Percentiles rank a stretch among this genome's conserved stretches.
These are phyloP conservation scores for Drosophila cracens DNA, from an alignment of 2,888 invertebrate species.

Conservation along the genomic window DNA sequence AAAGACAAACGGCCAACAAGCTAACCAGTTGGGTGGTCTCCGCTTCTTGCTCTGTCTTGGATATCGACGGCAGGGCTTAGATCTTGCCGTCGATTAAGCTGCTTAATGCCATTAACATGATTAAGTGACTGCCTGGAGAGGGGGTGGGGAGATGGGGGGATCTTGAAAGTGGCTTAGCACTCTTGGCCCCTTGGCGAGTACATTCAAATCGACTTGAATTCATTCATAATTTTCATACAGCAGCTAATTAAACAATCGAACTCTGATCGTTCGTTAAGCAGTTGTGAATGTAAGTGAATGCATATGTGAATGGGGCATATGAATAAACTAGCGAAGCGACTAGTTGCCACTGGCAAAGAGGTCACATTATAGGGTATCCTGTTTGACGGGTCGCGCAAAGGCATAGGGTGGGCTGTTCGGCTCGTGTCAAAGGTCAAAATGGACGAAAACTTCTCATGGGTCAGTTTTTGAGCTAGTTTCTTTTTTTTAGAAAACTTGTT, in stretches of 20 bases:
- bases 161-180: conserved; percentile 20
- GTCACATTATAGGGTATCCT: conserved; percentile 41
- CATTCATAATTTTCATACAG: conserved; percentile 67
- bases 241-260: conserved; percentile 78
- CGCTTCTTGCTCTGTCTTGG: conserved; percentile 36
- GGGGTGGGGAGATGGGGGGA: neutral
- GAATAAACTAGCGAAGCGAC: conserved; percentile 27
- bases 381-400: conserved; percentile 54
- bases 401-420: conserved; percentile 58
- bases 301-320: conserved; percentile 16
- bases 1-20: conserved; percentile 30
- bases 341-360: conserved; percentile 6
- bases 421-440: conserved; percentile 77
- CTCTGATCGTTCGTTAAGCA: conserved; percentile 69
- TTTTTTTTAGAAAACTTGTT: conserved; percentile 67
- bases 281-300: conserved; percentile 43
- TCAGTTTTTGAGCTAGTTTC: conserved; percentile 48
- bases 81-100: conserved; percentile 80
- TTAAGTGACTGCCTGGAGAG: conserved; percentile 57
- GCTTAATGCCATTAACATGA: conserved; percentile 80
- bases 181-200: conserved; percentile 10
- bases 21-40: conserved; percentile 57
- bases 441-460: conserved; percentile 79
- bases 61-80: conserved; percentile 76
- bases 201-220: conserved; percentile 39